A percentile compares a stretch with the other conserved stretches of the same genome.
Conservation (phyloP, 2,797 vertebrate species). For the Margarornis squamiger region DNA sequence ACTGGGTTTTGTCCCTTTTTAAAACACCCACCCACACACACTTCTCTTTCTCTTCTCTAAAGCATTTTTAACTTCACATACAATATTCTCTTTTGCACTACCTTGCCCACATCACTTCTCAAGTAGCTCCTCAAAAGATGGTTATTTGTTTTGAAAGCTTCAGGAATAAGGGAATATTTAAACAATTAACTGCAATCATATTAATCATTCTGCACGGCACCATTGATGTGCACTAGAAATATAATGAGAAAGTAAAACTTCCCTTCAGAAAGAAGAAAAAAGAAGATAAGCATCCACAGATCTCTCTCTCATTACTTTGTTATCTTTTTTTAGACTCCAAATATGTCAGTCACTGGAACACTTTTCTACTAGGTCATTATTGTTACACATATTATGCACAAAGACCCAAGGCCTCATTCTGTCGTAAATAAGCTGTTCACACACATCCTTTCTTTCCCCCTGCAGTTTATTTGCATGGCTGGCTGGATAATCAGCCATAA, state of each 20-base stretch:
- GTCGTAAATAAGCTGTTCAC: slow-evolving; percentile 30
- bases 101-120: not conserved
- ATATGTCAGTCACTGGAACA: slow-evolving; percentile 17
- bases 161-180: slow-evolving; percentile 18
- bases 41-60: not conserved
- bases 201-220: not conserved
- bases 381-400: slow-evolving; percentile 4
- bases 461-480: slow-evolving; percentile 33
- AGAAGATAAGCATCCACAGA: slow-evolving; percentile 12
- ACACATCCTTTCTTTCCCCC: not conserved
- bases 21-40: not conserved
- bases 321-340: slow-evolving; percentile 30
- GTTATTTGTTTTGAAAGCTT: slow-evolving; percentile 26
- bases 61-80: not conserved
- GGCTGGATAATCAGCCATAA: slow-evolving; percentile 38
- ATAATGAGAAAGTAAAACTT: slow-evolving; percentile 22
- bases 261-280: not conserved
- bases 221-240: not conserved
- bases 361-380: slow-evolving; percentile 31
- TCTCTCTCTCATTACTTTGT: not conserved
- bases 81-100: not conserved
- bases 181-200: slow-evolving; percentile 29
- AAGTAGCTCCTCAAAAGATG: not conserved
- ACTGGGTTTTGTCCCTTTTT: not conserved
- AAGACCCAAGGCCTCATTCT: slow-evolving; percentile 50